These are phyloP conservation scores for Timema podura DNA, from an alignment of 2,888 invertebrate genomes.

Conservation along the genomic window DNA sequence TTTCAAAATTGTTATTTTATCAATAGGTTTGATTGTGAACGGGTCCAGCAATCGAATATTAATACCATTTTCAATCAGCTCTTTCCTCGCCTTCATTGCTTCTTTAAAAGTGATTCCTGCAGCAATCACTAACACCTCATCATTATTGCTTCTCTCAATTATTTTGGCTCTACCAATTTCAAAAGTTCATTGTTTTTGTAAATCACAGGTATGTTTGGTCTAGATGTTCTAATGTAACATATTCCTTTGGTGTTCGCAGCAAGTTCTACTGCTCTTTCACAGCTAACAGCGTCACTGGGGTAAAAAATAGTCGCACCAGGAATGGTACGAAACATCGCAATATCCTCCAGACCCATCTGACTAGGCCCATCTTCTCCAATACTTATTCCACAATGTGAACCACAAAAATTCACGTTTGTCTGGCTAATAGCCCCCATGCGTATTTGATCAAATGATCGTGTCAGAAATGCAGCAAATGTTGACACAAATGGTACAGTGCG, in stretches of 20 bases:
- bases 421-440: conserved; percentile 99
- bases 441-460: conserved; percentile 93
- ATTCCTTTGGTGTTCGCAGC: conserved; percentile 94
- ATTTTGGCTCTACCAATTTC: conserved; percentile 75
- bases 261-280: conserved; percentile 91
- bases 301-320: conserved; percentile 71
- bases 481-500: conserved; percentile 92
- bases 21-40: conserved; percentile 95
- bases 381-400: conserved; percentile 96
- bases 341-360: conserved; percentile 99
- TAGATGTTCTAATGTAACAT: conserved; percentile 92
- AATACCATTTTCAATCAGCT: conserved; percentile 65
- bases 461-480: conserved; percentile 97
- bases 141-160: conserved; percentile 67
- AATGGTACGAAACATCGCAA: conserved; percentile 90
- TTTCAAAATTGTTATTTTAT: conserved; percentile 66
- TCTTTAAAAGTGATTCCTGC: conserved; percentile 93
- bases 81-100: conserved; percentile 77
- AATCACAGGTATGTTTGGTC: conserved; percentile 83
- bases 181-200: conserved; percentile 83
- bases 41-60: conserved; percentile 85
- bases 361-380: conserved; percentile 99
- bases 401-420: conserved; percentile 93
- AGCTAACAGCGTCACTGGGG: conserved; percentile 86
- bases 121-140: conserved; percentile 84